Base-by-base conservation (phyloP, 30 jellyfish, hydroid and myxozoan species). In the Chironex yamaguchii region DNA sequence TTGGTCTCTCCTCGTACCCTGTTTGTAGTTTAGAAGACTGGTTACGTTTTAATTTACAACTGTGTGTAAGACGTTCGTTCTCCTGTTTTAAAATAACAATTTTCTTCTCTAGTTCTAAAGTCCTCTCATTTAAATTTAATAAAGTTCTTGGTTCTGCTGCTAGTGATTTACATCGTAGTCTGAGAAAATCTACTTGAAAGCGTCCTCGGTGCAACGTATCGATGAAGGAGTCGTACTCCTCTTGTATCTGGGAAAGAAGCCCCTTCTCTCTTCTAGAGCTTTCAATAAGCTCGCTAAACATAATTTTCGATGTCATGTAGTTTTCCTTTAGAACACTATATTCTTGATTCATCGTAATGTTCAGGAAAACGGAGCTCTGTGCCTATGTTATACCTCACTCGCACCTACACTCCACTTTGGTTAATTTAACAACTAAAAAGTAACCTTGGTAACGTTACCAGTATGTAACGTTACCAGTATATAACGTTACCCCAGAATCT, bases 151-250 rank as follows among this genome's bases (percentile, higher is more conserved):
- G 91, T 12, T 76, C 91, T 20, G 89, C 62, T 24, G 30, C 65
- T 20, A 81, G 28, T 30, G 34, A 58, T 63, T 67, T 70, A 28
- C 54, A 17, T 62, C 70, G 87, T 0, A 58, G 88, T 4, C 69
- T 73, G 17, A 88, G 54, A 36, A 49, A 68, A 25, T 49, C 42
- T 11, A 66, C 70, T 36, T 88, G 96, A 21, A 12, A 29, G 25
- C 78, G 84, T 2, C 96, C 96, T 42, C 79, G 89, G 24, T 77
- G 34, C 25, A 88, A 81, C 31, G 71, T 88, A 28, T 66, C 34
- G 25, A 88, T 52, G 26, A 88, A 88, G 11, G 27, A 54, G 13
- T 88, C 92, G 69, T 88, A 88, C 53, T 88, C 96, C 21, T 65
- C 11, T 2, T 81, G 24, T 4, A 79, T 71, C 29, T 67, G 85